Percentiles rank a stretch among this genome's conserved stretches.
phyloP scores from a whole-genome alignment of 64 coral and sea anemone genomes.

The Pocillopora verrucosa region DNA sequence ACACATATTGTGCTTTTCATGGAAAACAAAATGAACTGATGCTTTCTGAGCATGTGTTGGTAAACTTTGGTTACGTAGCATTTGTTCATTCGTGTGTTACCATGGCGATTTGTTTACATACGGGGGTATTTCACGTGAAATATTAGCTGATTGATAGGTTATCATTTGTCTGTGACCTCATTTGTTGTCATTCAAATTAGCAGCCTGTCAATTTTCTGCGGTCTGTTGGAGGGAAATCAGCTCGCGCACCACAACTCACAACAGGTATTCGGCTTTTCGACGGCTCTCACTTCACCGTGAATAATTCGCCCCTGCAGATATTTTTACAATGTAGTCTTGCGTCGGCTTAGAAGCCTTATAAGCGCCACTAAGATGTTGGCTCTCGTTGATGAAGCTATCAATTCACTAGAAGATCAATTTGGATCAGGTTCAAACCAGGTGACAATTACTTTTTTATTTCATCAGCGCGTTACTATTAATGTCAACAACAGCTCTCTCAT shows the following conservation, averaged over 20 bases:
- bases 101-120: constrained; percentile 32
- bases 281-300: no score
- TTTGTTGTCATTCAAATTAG: constrained; percentile 43
- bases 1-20: no score
- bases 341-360: neutral
- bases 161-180: neutral
- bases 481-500: no score
- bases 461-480: neutral
- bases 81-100: neutral
- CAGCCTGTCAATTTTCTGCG: neutral
- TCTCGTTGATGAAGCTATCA: neutral
- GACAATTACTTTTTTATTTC: neutral
- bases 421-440: neutral
- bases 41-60: neutral
- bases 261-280: neutral
- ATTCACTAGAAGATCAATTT: neutral
- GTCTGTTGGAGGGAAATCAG: neutral
- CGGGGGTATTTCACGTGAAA: neutral
- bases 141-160: neutral
- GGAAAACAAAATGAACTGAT: neutral
- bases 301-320: no score
- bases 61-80: neutral
- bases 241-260: neutral
- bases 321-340: neutral
- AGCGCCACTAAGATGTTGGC: neutral